A percentile compares a stretch with the other conserved stretches of the same genome.
phyloP scores from a whole-genome alignment of 2,113 vertebrate species.

The Rhombomys opimus region DNA sequence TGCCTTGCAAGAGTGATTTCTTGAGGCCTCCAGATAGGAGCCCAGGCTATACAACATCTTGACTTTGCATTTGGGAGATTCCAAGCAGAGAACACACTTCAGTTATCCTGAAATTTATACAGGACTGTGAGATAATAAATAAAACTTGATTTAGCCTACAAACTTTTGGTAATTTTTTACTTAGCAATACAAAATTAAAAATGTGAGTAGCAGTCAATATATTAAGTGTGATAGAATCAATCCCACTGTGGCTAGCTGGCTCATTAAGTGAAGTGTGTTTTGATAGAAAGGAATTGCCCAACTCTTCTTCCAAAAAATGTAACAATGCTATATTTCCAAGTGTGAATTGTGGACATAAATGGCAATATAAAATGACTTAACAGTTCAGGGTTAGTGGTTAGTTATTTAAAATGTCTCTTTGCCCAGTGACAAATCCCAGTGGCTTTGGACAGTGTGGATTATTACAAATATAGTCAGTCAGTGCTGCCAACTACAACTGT shows the following conservation, averaged over 20 bases:
- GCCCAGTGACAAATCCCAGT: background rate
- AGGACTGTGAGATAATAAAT: background rate
- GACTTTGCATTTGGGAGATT: background rate
- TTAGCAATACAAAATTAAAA: constrained; percentile 14
- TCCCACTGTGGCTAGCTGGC: background rate
- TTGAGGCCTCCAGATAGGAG: background rate
- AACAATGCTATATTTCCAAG: background rate
- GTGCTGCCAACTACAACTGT: background rate
- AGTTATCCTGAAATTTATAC: background rate
- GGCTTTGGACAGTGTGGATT: background rate
- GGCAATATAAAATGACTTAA: background rate
- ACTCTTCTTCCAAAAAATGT: background rate
- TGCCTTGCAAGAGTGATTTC: background rate
- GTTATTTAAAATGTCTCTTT: background rate
- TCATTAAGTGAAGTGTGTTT: background rate
- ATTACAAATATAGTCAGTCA: background rate
- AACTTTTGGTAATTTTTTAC: constrained; percentile 11
- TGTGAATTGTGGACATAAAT: background rate
- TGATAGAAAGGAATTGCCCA: background rate
- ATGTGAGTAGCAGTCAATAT: background rate
- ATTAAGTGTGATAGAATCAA: background rate
- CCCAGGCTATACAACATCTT: background rate
- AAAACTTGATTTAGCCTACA: background rate
- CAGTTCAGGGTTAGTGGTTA: background rate
- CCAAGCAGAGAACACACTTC: background rate